Conservation (phyloP, 2,113 vertebrate genomes). For the Danio rerio region DNA sequence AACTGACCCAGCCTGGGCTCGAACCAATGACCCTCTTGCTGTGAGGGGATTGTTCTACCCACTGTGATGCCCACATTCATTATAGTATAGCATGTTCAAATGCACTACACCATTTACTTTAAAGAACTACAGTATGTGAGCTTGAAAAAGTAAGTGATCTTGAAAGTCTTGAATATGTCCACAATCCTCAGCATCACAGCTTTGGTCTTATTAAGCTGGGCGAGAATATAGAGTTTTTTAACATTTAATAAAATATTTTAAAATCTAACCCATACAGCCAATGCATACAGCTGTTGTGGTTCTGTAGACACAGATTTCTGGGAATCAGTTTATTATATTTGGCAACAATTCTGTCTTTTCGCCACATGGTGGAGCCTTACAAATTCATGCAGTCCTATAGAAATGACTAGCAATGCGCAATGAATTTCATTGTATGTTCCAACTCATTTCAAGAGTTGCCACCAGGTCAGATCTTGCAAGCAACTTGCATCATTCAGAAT, state of each 20-base stretch:
- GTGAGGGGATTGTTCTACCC: too few relatives aligned
- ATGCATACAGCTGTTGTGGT: background rate
- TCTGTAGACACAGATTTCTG: background rate
- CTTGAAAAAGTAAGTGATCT: too few relatives aligned
- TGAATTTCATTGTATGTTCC: background rate
- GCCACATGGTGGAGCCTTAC: background rate
- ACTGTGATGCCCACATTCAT: too few relatives aligned
- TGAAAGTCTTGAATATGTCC: too few relatives aligned
- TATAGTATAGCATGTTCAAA: too few relatives aligned
- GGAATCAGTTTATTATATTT: slow-evolving; percentile 19
- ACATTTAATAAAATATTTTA: background rate
- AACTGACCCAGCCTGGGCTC: too few relatives aligned
- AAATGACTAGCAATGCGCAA: background rate
- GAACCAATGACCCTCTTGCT: too few relatives aligned
- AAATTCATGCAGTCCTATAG: background rate
- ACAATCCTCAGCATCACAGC: background rate
- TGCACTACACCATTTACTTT: too few relatives aligned
- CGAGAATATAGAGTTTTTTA: background rate
- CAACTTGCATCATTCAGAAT: background rate
- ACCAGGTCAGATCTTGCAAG: background rate
- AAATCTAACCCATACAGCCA: too few relatives aligned
- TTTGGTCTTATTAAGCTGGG: background rate
- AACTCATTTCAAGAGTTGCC: background rate
- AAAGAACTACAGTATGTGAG: too few relatives aligned
- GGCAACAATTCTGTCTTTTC: background rate